phyloP scores from a whole-genome alignment of 2,888 invertebrate genomes.

The Octodonta nipae region DNA sequence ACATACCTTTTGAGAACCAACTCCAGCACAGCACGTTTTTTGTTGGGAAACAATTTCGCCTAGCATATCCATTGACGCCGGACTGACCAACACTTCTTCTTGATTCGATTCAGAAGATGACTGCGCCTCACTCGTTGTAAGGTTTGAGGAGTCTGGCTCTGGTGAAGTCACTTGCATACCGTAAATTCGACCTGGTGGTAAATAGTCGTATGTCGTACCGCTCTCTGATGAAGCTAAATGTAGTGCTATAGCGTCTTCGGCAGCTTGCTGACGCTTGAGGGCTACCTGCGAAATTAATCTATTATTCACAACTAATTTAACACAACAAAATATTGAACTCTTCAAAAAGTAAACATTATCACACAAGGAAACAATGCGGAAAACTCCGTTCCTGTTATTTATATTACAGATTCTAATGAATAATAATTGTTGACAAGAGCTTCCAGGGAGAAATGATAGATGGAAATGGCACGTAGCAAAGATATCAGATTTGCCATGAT shows the following conservation, averaged over 20 bases:
- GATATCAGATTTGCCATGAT: slow-evolving; percentile 23
- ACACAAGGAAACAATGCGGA: too few species aligned
- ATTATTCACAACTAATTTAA: too few species aligned
- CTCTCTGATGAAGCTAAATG: slow-evolving; percentile 77
- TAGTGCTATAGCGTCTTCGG: slow-evolving; percentile 89
- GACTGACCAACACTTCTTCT: slow-evolving; percentile 42
- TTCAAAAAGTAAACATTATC: too few species aligned
- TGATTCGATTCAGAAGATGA: slow-evolving; percentile 12
- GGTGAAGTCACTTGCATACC: slow-evolving; percentile 76
- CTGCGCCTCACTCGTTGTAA: slow-evolving; percentile 9
- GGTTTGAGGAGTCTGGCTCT: slow-evolving; percentile 30
- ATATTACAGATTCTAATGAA: too few species aligned
- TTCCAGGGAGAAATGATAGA: slow-evolving; percentile 7
- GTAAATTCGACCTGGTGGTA: slow-evolving; percentile 84
- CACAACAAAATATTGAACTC: too few species aligned
- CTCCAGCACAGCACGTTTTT: slow-evolving; percentile 76
- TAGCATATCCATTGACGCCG: slow-evolving; percentile 73
- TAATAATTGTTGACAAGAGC: background rate
- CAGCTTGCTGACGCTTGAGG: slow-evolving; percentile 88
- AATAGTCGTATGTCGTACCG: slow-evolving; percentile 54
- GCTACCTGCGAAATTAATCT: slow-evolving; percentile 60
- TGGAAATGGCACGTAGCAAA: slow-evolving; percentile 6
- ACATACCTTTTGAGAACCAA: slow-evolving; percentile 56
- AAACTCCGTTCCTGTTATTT: too few species aligned
- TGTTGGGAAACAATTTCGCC: slow-evolving; percentile 76